Conservation (phyloP, 2,888 invertebrate species). For the Drosophila cognata region DNA sequence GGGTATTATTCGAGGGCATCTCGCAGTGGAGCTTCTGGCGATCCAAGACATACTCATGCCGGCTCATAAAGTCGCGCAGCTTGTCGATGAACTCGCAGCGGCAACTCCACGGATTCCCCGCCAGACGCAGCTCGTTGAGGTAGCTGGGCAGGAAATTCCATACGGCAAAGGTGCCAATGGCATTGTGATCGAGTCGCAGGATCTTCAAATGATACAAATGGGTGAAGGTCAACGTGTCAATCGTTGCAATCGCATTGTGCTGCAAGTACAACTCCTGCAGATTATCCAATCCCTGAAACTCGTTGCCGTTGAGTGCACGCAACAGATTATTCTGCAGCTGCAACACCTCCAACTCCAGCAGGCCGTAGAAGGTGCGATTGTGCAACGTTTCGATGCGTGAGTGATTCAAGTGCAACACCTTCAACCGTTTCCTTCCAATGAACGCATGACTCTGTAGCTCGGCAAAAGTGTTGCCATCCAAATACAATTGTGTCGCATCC, state of each 20-base stretch:
- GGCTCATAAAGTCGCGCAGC: constrained; percentile 92
- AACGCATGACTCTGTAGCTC: constrained; percentile 95
- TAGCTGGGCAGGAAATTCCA: constrained; percentile 90
- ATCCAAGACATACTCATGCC: constrained; percentile 90
- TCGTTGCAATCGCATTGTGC: constrained; percentile 92
- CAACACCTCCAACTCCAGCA: constrained; percentile 91
- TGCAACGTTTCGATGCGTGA: constrained; percentile 93
- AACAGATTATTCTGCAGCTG: constrained; percentile 95
- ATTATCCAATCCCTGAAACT: constrained; percentile 92
- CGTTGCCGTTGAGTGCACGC: constrained; percentile 92
- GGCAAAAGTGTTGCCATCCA: constrained; percentile 95
- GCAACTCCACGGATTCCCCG: constrained; percentile 94
- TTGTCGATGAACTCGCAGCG: constrained; percentile 93
- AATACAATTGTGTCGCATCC: constrained; percentile 97
- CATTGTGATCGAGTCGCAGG: constrained; percentile 93
- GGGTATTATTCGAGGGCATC: constrained; percentile 82
- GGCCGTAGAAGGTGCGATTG: constrained; percentile 96
- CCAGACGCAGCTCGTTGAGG: constrained; percentile 89
- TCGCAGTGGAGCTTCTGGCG: constrained; percentile 91
- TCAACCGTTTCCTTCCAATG: constrained; percentile 96
- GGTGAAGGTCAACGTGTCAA: constrained; percentile 94
- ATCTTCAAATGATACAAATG: constrained; percentile 93
- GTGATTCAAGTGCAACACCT: constrained; percentile 94
- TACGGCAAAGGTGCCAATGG: constrained; percentile 91
- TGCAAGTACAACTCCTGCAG: constrained; percentile 94